These are phyloP conservation scores for Drosophila mettleri DNA, from an alignment of 2,888 invertebrate genomes.

Conservation along the genomic window DNA sequence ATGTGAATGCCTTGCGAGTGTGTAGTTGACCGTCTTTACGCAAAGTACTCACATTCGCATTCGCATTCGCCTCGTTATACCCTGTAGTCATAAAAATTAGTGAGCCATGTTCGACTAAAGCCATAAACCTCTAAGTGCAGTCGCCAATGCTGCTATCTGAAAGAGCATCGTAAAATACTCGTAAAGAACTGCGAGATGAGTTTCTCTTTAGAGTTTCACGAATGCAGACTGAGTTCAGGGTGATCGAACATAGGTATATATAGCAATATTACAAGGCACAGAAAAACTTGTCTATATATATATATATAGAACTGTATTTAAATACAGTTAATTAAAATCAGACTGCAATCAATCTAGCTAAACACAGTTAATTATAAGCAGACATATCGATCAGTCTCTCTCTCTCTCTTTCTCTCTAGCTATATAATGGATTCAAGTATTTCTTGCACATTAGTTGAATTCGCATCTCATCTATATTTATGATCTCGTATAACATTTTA, in stretches of 20 bases:
- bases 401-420: no score
- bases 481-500: slow-evolving; percentile 1
- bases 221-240: background rate
- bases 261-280: no score
- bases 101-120: background rate
- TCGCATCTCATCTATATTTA: background rate
- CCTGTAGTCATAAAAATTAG: background rate
- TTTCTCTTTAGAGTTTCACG: background rate
- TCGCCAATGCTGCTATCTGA: slow-evolving; percentile 8
- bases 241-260: background rate
- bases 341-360: background rate
- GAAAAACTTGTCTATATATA: no score
- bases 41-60: slow-evolving; percentile 25
- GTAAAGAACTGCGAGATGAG: background rate
- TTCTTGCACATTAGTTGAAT: background rate
- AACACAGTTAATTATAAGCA: no score
- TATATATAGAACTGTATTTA: background rate
- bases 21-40: slow-evolving; percentile 15
- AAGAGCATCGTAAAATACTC: slow-evolving; percentile 12
- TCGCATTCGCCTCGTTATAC: slow-evolving; percentile 9
- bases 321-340: background rate
- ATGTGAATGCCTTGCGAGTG: slow-evolving; percentile 51
- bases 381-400: no score
- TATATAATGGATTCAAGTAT: background rate
- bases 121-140: slow-evolving; percentile 4